phyloP scores from a whole-genome alignment of 2,888 invertebrate species.

The Aphidoletes aphidimyza region DNA sequence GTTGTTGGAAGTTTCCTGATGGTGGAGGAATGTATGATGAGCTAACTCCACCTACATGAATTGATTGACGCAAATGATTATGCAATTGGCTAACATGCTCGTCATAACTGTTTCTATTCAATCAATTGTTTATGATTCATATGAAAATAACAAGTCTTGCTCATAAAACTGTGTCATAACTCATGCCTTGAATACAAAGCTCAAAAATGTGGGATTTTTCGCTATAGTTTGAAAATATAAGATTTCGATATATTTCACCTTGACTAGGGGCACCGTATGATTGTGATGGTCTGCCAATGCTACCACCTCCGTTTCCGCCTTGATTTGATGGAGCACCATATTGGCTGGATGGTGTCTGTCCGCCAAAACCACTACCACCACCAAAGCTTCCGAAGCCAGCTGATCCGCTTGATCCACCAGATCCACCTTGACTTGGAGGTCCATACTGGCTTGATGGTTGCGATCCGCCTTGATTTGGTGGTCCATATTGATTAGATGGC shows the following conservation, averaged over 20 bases:
- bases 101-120: no score
- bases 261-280: constrained; percentile 22
- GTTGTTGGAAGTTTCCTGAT: constrained; percentile 29
- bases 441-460: neutral
- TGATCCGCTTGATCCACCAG: constrained; percentile 56
- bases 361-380: neutral
- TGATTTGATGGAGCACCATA: neutral
- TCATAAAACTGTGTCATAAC: no score
- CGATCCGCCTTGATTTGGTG: constrained; percentile 60
- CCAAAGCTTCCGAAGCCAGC: neutral
- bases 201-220: no score
- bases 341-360: neutral
- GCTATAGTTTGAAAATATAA: neutral
- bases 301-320: neutral
- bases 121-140: no score
- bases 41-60: neutral
- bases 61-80: neutral
- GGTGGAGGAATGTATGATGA: constrained; percentile 33
- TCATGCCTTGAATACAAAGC: no score
- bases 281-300: neutral
- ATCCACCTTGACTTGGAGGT: constrained; percentile 13
- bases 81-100: no score
- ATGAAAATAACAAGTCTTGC: no score
- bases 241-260: neutral
- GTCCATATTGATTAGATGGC: constrained; percentile 55